Base-by-base conservation (phyloP, 2,888 invertebrate genomes). In the Caenorhabditis angaria region DNA sequence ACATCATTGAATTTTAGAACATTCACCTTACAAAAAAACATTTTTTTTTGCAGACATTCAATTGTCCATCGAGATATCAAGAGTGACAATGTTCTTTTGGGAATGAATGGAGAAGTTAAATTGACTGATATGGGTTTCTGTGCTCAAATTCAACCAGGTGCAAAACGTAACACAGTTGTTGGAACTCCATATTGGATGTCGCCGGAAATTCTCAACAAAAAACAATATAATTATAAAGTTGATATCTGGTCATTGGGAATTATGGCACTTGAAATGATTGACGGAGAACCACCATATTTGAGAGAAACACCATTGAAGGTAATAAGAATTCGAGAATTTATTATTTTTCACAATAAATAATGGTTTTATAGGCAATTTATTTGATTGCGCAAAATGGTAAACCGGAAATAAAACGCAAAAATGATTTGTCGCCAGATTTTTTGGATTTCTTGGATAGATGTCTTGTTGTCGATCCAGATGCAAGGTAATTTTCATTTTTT, bases 201-300 rank as follows among this genome's bases (percentile, higher is more conserved):
- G 0, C 96, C 96, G 0, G 89, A 90, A 41, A 89, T 90, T 24
- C 88, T 89, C 51, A 89, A 89, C 74, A 83, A 87, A 66, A 80
- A 82, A 53, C 81, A 83, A 61, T 88, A 88, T 81, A 85, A 81
- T 67, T 83, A 79, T 69, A 85, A 84, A 65, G 90, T 95, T 0
- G 95, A 95, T 87, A 93, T 94, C 48, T 94, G 95, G 95, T 94
- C 94, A 0, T 90, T 97, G 65, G 88, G 88, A 24, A 97, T 97
- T 74, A 96, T 97, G 96, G 94, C 94, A 0, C 94, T 97, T 65
- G 95, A 95, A 89, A 94, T 94, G 94, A 93, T 97, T 61, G 95
- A 96, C 88, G 97, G 97, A 27, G 87, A 88, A 61, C 97, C 97
- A 0, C 97, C 97, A 0, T 97, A 97, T 88, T 91, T 97, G 88